Evolutionary conservation across 2,797 vertebrate species (phyloP).

Genomic region (Enteromius argenteus): DNA sequence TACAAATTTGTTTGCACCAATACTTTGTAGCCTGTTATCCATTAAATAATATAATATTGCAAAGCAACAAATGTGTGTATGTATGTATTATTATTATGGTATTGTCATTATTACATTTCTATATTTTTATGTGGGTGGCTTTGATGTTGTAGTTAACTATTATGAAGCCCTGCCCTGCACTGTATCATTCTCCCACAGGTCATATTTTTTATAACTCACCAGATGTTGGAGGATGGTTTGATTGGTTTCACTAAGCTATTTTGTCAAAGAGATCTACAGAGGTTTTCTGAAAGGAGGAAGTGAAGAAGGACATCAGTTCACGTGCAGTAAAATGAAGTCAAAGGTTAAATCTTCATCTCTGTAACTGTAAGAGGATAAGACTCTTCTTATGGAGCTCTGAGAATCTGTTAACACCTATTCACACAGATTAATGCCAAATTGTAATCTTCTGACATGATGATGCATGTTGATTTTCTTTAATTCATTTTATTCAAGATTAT

Average conservation of each 20-base stretch:
- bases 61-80: neutral
- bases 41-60: neutral
- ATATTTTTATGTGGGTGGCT: neutral
- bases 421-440: conserved; percentile 48
- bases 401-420: conserved; percentile 64
- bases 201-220: neutral
- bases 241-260: neutral
- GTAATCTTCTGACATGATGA: conserved; percentile 3
- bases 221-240: neutral
- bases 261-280: neutral
- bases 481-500: neutral
- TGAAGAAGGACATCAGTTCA: neutral
- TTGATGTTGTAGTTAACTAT: neutral
- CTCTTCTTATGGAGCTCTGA: conserved; percentile 63
- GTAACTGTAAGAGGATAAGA: conserved; percentile 71
- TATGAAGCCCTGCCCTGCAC: neutral
- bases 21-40: neutral
- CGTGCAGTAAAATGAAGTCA: conserved; percentile 19
- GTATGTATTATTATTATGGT: neutral
- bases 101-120: neutral
- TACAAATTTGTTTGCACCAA: neutral
- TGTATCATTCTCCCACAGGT: neutral
- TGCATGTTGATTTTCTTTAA: neutral
- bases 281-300: neutral
- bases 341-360: conserved; percentile 55